Evolutionary conservation across 2,797 vertebrate species (phyloP), one percentile per base, ranked within the genome.

Genomic region (Antennarius maculatus): DNA sequence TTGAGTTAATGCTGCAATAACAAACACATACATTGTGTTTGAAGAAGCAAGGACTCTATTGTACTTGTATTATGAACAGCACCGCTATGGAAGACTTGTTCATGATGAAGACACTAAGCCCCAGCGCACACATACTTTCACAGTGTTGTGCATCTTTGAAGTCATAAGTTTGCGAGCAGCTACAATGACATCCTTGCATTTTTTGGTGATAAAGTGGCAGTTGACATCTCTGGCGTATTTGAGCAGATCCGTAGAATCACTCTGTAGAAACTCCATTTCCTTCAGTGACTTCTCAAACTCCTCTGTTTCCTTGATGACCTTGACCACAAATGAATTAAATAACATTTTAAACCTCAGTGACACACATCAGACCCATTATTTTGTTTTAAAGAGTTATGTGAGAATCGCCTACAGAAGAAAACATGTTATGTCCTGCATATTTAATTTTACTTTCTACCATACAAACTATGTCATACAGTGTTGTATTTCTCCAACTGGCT

Each of bases 111-210:
- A 34, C 31, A 34, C 8, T 34, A 16, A 46, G 13, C 11, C 3
- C 0, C 1, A 1, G 6, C 54, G 52, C 28, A 7, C 13, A 66
- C 84, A 9, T 89, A 98, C 97, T 93, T 97, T 96, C 15, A 99
- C 92, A 0, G 97, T 98, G 78, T 97, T 95, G 89, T 99, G 98
- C 88, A 99, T 98, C 86, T 98, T 96, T 41, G 96, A 96, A 18
- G 96, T 98, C 97, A 99, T 99, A 64, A 99, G 91, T 65, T 91
- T 96, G 58, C 98, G 95, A 0, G 98, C 97, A 0, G 94, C 90
- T 74, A 96, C 95, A 1, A 99, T 96, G 52, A 98, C 97, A 11
- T 98, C 97, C 69, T 95, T 96, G 90, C 98, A 99, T 82, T 99
- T 99, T 86, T 97, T 98, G 88, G 94, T 97, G 79, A 97, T 96